These are phyloP conservation scores for Adela reaumurella DNA, from an alignment of 2,888 invertebrate species.

Conservation along the genomic window DNA sequence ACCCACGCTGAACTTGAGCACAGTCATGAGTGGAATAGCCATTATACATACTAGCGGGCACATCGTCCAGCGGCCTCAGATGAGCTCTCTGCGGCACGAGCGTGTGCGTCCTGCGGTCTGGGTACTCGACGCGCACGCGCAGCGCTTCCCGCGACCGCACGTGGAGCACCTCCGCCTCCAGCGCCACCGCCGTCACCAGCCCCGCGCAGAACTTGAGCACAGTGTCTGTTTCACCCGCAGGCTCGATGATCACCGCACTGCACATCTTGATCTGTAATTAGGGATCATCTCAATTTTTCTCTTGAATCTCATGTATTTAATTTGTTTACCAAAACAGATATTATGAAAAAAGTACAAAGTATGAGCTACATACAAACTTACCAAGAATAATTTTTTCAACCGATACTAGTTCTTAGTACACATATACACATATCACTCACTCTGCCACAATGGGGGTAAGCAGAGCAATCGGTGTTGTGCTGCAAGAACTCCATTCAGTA, in stretches of 20 bases:
- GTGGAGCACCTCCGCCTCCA: conserved; percentile 84
- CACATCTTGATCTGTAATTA: conserved; percentile 77
- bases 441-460: no score
- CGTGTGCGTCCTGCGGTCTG: conserved; percentile 85
- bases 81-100: conserved; percentile 76
- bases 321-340: no score
- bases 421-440: no score
- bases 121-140: conserved; percentile 84
- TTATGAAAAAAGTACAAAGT: no score
- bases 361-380: no score
- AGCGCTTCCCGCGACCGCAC: conserved; percentile 70
- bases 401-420: no score
- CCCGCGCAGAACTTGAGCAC: conserved; percentile 92
- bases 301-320: no score
- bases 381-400: no score
- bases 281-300: no score
- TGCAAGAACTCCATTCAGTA: no score
- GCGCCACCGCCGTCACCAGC: conserved; percentile 78
- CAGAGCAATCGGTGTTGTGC: no score
- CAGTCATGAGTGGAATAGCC: conserved; percentile 33
- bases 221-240: conserved; percentile 70
- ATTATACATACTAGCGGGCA: conserved; percentile 30
- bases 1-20: conserved; percentile 91
- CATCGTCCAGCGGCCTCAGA: conserved; percentile 66
- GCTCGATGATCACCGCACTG: conserved; percentile 78